Evolutionary conservation across 23 tunicate genomes (phyloP), one percentile per base, ranked within the genome.

Genomic region (Phallusia fumigata): DNA sequence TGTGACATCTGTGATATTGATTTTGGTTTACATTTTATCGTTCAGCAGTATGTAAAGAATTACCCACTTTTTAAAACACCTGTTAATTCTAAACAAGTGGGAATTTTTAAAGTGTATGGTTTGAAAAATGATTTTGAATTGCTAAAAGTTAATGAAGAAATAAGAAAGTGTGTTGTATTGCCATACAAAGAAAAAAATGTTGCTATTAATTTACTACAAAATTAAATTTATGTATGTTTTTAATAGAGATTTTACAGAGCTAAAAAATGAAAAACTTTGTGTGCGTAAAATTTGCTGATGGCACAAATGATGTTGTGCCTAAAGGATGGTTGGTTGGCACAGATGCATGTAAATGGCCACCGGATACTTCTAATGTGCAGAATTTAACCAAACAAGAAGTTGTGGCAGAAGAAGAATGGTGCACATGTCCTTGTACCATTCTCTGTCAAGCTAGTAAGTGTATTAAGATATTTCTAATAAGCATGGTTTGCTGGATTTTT

Each of bases 241-340:
- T 10, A 40, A 40, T 40, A 40, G 47, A 58, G 69, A 58, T 22
- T 21, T 58, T 58, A 24, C 28, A 58, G 28, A 24, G 69, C 28
- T 58, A 21, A 58, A 24, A 58, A 58, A 58, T 58, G 69, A 58
- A 58, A 58, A 58, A 58, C 28, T 58, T 58, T 58, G 69, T 58
- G 3, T 58, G 69, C 13, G 69, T 58, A 21, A 58, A 58, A 13
- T 58, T 58, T 58, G 69, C 3, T 22, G 69, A 58, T 13, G 69
- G 69, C 69, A 21, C 69, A 58, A 58, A 58, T 58, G 69, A 58
- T 58, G 69, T 58, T 58, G 69, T 58, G 69, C 69, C 69, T 40
- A 58, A 58, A 24, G 28, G 28, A 21, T 58, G 69, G 69, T 6
- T 58, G 69, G 69, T 58, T 8, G 26, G 28, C 26, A 58, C 26